Conservation (phyloP, 2,113 vertebrate genomes). For the Henicopernis longicauda region DNA sequence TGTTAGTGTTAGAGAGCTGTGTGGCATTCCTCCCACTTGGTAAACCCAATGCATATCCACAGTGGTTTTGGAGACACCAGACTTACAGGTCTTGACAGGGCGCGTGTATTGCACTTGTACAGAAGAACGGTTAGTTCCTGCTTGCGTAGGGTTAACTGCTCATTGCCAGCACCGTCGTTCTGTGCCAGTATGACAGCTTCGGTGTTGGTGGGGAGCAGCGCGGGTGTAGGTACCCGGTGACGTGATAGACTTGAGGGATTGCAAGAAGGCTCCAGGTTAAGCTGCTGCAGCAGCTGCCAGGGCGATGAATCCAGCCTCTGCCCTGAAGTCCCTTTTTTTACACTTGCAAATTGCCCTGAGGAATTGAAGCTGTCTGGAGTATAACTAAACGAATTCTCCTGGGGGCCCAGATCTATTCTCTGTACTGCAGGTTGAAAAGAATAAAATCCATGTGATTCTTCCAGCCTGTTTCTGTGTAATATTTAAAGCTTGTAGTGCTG, state of each 20-base stretch:
- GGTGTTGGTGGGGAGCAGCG: not conserved
- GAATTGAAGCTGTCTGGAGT: not conserved
- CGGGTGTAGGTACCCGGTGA: not conserved
- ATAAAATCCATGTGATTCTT: not conserved
- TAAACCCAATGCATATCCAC: not conserved
- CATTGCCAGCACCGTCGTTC: not conserved
- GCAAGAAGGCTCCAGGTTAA: not conserved
- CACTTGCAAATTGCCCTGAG: not conserved
- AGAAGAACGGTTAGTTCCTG: not conserved
- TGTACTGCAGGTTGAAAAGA: not conserved
- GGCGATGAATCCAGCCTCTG: not conserved
- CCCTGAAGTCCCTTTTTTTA: not conserved
- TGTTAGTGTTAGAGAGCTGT: not conserved
- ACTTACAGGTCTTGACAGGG: not conserved
- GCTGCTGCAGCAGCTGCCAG: not conserved
- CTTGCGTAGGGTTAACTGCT: not conserved
- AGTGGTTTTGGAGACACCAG: not conserved
- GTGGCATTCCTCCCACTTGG: not conserved
- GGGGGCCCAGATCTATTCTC: not conserved
- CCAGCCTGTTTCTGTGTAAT: not conserved
- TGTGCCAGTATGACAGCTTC: not conserved
- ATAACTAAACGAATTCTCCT: not conserved
- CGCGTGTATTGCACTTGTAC: not conserved
- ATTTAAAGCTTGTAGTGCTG: not conserved
- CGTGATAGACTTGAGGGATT: not conserved